Evolutionary conservation across 2,888 invertebrate genomes (phyloP).

Genomic region (Folsomia manolachei): DNA sequence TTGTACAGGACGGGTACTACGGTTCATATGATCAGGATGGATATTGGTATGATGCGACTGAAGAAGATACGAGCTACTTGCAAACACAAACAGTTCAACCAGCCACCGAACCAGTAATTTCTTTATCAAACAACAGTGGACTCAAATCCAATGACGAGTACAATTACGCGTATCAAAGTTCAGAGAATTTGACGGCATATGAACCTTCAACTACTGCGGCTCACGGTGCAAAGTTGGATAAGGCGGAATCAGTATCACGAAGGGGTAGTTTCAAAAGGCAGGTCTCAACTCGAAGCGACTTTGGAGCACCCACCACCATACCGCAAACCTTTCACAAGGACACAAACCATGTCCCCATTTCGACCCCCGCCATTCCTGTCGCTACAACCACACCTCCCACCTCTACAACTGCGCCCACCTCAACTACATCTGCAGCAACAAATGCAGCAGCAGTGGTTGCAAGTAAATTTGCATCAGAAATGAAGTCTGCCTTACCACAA

Average conservation of each 20-base stretch:
- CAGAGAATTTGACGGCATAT: slow-evolving; percentile 59
- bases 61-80: slow-evolving; percentile 2
- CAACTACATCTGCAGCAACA: slow-evolving; percentile 12
- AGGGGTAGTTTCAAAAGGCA: slow-evolving; percentile 49
- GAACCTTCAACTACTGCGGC: slow-evolving; percentile 21
- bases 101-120: not conserved
- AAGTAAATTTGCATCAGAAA: slow-evolving; percentile 40
- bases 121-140: not conserved
- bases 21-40: slow-evolving; percentile 22
- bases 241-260: slow-evolving; percentile 46
- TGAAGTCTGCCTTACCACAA: slow-evolving; percentile 42
- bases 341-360: slow-evolving; percentile 23
- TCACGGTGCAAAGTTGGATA: slow-evolving; percentile 30
- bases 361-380: not conserved
- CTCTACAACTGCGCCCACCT: slow-evolving; percentile 10
- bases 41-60: slow-evolving; percentile 28
- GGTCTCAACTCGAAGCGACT: slow-evolving; percentile 49
- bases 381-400: not conserved
- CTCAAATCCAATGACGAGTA: slow-evolving; percentile 62
- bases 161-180: slow-evolving; percentile 69
- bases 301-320: slow-evolving; percentile 17
- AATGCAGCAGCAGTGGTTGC: slow-evolving; percentile 35
- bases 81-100: not conserved
- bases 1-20: slow-evolving; percentile 11
- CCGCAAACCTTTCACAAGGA: slow-evolving; percentile 23